These are phyloP conservation scores for Bungarus multicinctus DNA, from an alignment of 2,113 vertebrate species.

Conservation along the genomic window DNA sequence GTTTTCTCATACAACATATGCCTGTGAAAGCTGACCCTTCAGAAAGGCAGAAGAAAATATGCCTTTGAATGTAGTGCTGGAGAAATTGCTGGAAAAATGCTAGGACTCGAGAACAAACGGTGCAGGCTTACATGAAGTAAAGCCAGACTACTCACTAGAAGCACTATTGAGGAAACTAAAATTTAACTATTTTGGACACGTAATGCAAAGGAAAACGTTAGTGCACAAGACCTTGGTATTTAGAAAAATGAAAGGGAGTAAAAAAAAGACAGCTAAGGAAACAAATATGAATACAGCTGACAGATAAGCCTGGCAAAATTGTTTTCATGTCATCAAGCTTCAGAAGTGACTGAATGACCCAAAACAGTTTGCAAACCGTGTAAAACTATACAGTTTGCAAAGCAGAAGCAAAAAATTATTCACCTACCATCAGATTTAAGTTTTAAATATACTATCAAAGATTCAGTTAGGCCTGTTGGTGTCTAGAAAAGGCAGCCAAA, in stretches of 20 bases:
- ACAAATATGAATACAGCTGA: neutral
- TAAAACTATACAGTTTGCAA: neutral
- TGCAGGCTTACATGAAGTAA: neutral
- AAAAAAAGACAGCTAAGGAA: neutral
- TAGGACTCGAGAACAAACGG: neutral
- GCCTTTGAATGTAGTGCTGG: neutral
- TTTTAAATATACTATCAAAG: neutral
- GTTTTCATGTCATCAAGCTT: neutral
- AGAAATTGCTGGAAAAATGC: neutral
- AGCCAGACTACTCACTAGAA: neutral
- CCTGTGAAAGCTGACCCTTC: neutral
- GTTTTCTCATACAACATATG: neutral
- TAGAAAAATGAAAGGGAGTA: neutral
- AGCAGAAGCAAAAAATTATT: neutral
- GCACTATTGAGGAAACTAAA: neutral
- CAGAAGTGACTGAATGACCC: neutral
- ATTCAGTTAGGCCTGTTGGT: neutral
- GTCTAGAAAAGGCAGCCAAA: neutral
- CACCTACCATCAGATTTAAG: neutral
- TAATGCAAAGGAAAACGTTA: neutral
- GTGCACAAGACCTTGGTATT: neutral
- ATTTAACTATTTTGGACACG: neutral
- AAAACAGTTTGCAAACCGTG: neutral
- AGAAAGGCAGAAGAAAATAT: neutral
- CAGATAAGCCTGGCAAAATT: neutral